These are phyloP conservation scores for Chamaetylas fuelleborni DNA, from an alignment of 2,113 vertebrate genomes.

Conservation along the genomic window DNA sequence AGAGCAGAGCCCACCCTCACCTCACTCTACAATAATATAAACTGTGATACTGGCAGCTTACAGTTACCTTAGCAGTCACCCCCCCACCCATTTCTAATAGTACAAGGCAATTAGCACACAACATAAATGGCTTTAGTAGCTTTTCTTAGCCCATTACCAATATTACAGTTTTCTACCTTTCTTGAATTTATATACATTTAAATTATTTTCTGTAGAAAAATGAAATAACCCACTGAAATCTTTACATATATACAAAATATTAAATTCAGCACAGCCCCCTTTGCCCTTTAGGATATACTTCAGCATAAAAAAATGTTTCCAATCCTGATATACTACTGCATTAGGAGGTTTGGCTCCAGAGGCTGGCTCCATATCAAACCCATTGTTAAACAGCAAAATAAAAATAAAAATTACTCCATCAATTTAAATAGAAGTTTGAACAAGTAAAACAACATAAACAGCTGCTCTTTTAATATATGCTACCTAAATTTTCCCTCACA, in stretches of 20 bases:
- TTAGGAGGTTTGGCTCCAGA: constrained; percentile 35
- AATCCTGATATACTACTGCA: neutral
- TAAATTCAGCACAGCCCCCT: neutral
- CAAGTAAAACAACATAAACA: constrained; percentile 33
- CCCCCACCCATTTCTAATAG: neutral
- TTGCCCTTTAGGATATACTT: neutral
- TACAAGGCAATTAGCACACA: neutral
- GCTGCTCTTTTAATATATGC: constrained; percentile 21
- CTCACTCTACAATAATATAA: neutral
- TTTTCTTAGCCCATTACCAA: neutral
- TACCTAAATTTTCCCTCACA: neutral
- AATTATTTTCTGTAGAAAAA: neutral
- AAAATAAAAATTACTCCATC: constrained; percentile 54
- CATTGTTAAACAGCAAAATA: constrained; percentile 11
- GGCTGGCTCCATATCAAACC: constrained; percentile 45
- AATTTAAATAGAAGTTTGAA: constrained; percentile 56
- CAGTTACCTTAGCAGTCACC: neutral
- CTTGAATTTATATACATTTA: neutral
- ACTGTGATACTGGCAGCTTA: neutral
- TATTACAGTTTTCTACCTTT: neutral
- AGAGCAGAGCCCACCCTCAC: neutral
- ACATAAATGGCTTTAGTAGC: neutral
- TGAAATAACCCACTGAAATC: neutral
- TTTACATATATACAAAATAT: neutral
- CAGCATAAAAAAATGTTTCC: neutral